A percentile compares a stretch with the other conserved stretches of the same genome.
These are phyloP conservation scores for Chaetodon trifasciatus DNA, from an alignment of 2,797 vertebrate genomes.

Conservation along the genomic window DNA sequence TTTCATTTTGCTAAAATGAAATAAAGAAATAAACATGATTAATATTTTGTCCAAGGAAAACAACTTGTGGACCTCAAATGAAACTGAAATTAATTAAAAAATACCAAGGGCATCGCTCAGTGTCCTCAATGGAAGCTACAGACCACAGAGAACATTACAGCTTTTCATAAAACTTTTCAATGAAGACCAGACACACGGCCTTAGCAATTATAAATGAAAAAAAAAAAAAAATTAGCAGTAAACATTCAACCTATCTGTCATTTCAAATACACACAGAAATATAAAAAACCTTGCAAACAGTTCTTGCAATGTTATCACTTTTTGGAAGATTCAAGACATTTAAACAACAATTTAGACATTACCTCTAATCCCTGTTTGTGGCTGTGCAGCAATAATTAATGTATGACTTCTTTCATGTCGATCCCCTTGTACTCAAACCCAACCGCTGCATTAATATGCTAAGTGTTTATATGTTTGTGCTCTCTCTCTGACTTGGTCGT, in stretches of 20 bases:
- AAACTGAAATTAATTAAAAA: not conserved
- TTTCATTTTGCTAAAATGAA: not conserved
- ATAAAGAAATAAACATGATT: too few relatives aligned
- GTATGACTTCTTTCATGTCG: conserved; percentile 30
- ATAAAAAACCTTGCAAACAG: not conserved
- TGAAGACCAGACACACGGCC: not conserved
- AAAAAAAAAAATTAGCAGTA: not conserved
- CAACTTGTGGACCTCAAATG: not conserved
- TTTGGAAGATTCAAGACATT: not conserved
- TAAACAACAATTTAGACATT: not conserved
- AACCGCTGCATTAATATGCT: conserved; percentile 39
- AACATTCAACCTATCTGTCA: not conserved
- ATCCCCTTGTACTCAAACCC: conserved; percentile 6
- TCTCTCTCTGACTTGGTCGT: conserved; percentile 26
- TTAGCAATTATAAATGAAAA: not conserved
- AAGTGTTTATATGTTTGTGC: conserved; percentile 55
- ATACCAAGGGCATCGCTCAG: not conserved
- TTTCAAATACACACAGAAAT: not conserved
- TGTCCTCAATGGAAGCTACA: not conserved
- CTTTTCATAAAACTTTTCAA: not conserved
- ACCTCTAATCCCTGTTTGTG: conserved; percentile 24
- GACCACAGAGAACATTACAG: not conserved
- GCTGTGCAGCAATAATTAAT: conserved; percentile 29
- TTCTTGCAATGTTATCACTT: not conserved
- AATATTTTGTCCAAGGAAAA: not conserved